Percentiles rank a stretch among this genome's conserved stretches.
Evolutionary conservation across 2,797 vertebrate genomes (phyloP).

Genomic region (Ctenochaetus hawaiiensis): DNA sequence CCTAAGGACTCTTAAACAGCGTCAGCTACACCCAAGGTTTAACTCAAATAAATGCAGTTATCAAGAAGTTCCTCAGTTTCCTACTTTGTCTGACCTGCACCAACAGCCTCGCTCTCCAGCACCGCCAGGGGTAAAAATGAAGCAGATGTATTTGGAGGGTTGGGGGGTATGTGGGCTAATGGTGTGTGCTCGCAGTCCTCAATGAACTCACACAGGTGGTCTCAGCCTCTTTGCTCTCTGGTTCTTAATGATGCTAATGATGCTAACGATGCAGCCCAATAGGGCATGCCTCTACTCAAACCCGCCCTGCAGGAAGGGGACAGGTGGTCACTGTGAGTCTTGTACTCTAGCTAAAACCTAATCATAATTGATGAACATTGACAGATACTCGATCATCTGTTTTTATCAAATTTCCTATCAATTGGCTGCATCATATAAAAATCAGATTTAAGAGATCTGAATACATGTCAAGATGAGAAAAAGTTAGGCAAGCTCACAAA

Average conservation of each 20-base stretch:
- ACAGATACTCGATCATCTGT: no score
- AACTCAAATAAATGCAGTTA: not conserved
- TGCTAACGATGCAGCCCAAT: slow-evolving; percentile 98
- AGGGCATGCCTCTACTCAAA: slow-evolving; percentile 99
- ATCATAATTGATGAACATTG: no score
- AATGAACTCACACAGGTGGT: slow-evolving; percentile 98
- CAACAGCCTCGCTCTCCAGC: slow-evolving; percentile 96
- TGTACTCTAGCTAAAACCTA: no score
- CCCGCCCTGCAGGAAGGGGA: slow-evolving; percentile 88
- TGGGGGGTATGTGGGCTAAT: slow-evolving; percentile 92
- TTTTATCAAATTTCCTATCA: no score
- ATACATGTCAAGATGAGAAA: not conserved
- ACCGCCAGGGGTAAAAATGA: slow-evolving; percentile 98
- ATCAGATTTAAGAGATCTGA: not conserved
- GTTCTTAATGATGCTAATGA: slow-evolving; percentile 98
- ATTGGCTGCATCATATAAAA: not conserved
- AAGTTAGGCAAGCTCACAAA: not conserved
- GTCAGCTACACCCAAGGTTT: not conserved
- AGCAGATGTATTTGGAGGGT: slow-evolving; percentile 98
- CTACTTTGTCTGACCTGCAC: slow-evolving; percentile 87
- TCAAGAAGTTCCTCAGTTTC: no score
- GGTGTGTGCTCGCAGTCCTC: slow-evolving; percentile 99
- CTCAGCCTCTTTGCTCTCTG: slow-evolving; percentile 96
- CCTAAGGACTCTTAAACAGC: no score
- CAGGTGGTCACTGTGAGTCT: no score